These are phyloP conservation scores for Microcebus jonahi DNA, from an alignment of 2,113 vertebrate species.

Conservation along the genomic window DNA sequence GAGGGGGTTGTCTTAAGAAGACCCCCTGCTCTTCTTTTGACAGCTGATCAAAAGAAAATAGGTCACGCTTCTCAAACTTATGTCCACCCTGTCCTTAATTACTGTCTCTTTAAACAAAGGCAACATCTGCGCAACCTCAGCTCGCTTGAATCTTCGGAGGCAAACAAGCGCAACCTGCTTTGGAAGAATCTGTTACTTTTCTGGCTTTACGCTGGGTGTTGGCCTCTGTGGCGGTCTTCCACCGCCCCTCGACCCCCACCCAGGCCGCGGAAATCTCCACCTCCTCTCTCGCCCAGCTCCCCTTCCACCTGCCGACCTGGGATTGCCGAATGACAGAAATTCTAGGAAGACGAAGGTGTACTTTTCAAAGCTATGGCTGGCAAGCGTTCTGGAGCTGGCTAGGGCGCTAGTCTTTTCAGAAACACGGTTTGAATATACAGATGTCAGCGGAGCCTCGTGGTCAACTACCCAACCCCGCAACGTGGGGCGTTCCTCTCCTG, in stretches of 20 bases:
- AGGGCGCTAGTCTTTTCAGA: not conserved
- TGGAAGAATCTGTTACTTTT: conserved; percentile 81
- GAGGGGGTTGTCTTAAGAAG: conserved; percentile 80
- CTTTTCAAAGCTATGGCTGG: conserved; percentile 40
- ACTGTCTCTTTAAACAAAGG: conserved; percentile 91
- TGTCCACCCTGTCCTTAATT: conserved; percentile 89
- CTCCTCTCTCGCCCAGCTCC: not conserved
- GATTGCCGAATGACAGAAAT: conserved; percentile 43
- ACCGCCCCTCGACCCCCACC: not conserved
- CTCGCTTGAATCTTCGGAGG: conserved; percentile 82
- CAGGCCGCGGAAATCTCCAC: conserved; percentile 5
- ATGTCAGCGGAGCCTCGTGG: not conserved
- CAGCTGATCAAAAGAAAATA: conserved; percentile 91
- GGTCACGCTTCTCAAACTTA: conserved; percentile 91
- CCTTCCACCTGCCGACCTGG: not conserved
- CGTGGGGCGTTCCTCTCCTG: not conserved
- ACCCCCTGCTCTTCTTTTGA: conserved; percentile 88
- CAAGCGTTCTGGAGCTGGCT: not conserved
- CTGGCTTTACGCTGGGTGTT: conserved; percentile 29
- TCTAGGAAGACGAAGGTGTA: conserved; percentile 22
- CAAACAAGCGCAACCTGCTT: conserved; percentile 78
- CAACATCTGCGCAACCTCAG: conserved; percentile 90
- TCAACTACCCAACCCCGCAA: not conserved
- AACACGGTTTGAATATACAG: conserved; percentile 22
- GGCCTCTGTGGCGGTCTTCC: not conserved